phyloP scores from a whole-genome alignment of 2,888 invertebrate species.

The Harmothoe impar region DNA sequence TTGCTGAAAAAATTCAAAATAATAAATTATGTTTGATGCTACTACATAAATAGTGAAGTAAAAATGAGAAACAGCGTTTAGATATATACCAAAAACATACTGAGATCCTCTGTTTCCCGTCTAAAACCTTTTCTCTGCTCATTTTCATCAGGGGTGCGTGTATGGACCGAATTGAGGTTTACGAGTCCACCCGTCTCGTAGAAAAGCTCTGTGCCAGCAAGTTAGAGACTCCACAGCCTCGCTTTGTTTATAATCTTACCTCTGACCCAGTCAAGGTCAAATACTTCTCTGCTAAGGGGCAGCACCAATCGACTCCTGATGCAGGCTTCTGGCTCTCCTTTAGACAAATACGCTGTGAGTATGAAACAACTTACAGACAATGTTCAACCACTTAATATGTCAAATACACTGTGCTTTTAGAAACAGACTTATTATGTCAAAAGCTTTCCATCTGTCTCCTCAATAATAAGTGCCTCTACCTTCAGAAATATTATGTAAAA shows the following conservation, averaged over 20 bases:
- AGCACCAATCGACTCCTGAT: conserved; percentile 62
- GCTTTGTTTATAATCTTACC: conserved; percentile 62
- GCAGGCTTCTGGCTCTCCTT: conserved; percentile 66
- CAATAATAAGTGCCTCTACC: too few relatives aligned
- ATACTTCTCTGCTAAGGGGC: conserved; percentile 64
- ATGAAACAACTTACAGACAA: not conserved
- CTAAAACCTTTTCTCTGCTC: too few relatives aligned
- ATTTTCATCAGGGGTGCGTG: conserved; percentile 61
- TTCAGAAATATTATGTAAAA: too few relatives aligned
- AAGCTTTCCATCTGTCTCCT: not conserved
- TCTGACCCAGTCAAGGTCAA: conserved; percentile 63
- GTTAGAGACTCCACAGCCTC: conserved; percentile 59
- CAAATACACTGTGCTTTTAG: not conserved
- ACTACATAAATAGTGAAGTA: too few relatives aligned
- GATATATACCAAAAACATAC: too few relatives aligned
- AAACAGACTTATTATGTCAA: not conserved
- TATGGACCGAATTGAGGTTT: conserved; percentile 62
- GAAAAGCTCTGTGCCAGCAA: conserved; percentile 56
- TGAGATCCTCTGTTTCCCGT: too few relatives aligned
- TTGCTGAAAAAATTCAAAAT: too few relatives aligned
- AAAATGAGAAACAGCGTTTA: too few relatives aligned
- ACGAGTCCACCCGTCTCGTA: conserved; percentile 52
- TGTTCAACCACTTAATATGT: not conserved
- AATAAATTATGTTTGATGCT: too few relatives aligned
- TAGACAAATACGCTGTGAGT: conserved; percentile 56